Base-by-base conservation (phyloP, 2,113 vertebrate species). In the Damaliscus lunatus region DNA sequence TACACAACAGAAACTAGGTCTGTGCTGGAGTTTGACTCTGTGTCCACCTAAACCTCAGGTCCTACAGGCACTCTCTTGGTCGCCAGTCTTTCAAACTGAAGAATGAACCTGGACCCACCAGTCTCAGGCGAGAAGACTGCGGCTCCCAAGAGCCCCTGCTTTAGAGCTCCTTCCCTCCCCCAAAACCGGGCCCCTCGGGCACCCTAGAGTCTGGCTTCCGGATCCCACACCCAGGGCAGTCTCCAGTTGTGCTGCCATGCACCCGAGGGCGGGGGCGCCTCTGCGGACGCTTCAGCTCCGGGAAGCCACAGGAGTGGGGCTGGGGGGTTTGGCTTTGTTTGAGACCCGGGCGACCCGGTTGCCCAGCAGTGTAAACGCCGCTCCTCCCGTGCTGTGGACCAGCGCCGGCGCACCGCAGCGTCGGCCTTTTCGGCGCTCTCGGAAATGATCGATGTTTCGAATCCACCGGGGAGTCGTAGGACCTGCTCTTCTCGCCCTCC, bases 11-110 rank as follows among this genome's bases (percentile, higher is more conserved):
- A 78, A 77, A 90, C 11, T 0, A 43, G 0, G 0, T 1, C 16
- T 1, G 0, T 3, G 15, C 0, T 1, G 0, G 0, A 7, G 0
- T 0, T 89, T 7, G 23, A 40, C 12, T 33, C 29, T 33, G 2
- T n/a, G 12, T 27, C 31, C 67, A 10, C 0, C 0, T 6, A 33
- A 90, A 25, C 3, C 52, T 57, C 17, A 16, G 29, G 52, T 14
- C 7, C 71, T 77, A 71, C 52, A 12, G 15, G 7, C 23, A 40
- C 14, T 43, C 2, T 29, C 33, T 8, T 40, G 33, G n/a, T 40
- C 82, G 29, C 8, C 36, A 57, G 55, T 15, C 13, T 29, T 59
- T 77, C 40, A 36, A 53, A 83, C 1, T 25, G 16, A 53, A 53
- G 33, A 82, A 55, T 25, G 10, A 83, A n/a, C 33, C 81, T 83